Evolutionary conservation across 2,797 vertebrate species (phyloP).

Genomic region (Phylloscopus collybita): DNA sequence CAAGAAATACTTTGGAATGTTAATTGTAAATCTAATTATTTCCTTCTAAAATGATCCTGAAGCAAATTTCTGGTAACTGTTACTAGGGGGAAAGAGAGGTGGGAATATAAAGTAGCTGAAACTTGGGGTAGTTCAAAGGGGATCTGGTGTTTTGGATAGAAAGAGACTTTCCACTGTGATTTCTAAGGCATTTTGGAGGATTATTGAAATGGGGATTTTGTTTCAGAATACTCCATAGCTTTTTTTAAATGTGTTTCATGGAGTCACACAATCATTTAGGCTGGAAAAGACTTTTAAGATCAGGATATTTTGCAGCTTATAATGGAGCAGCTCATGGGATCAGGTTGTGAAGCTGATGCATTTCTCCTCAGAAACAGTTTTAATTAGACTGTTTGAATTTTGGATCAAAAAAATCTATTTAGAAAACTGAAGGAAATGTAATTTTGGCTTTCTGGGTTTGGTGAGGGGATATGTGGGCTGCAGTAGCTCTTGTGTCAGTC

Average conservation of each 20-base stretch:
- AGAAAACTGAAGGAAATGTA: not conserved
- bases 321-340: not conserved
- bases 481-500: not conserved
- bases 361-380: not conserved
- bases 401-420: not conserved
- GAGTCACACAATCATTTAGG: not conserved
- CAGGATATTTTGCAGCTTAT: not conserved
- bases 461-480: not conserved
- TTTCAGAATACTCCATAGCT: not conserved
- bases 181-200: not conserved
- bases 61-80: not conserved
- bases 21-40: constrained; percentile 26
- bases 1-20: constrained; percentile 7
- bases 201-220: not conserved
- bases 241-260: not conserved
- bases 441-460: not conserved
- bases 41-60: constrained; percentile 19
- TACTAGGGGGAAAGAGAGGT: not conserved
- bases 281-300: not conserved
- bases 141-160: not conserved
- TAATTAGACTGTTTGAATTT: not conserved
- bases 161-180: not conserved
- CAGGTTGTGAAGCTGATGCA: not conserved
- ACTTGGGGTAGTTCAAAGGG: not conserved
- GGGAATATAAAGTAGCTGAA: not conserved